Conservation (phyloP, 2,797 vertebrate genomes). For the Telmatherina bonti region DNA sequence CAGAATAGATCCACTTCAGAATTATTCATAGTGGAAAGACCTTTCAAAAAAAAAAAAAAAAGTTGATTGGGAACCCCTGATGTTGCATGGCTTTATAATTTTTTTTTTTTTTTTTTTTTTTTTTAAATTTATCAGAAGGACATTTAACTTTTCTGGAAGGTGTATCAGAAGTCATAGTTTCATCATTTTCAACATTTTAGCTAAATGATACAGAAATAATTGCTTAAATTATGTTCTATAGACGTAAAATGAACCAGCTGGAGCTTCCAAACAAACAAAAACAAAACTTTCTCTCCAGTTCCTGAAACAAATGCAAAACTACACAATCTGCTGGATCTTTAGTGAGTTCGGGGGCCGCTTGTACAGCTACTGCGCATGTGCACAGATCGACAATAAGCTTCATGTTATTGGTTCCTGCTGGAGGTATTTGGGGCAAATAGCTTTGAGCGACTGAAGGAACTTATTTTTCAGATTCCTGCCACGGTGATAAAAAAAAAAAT, state of each 20-base stretch:
- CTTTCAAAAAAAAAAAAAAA: too few species aligned
- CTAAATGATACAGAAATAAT: not conserved
- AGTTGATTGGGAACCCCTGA: too few species aligned
- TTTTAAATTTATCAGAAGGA: not conserved
- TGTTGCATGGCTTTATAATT: not conserved
- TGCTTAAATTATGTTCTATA: not conserved
- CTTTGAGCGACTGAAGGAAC: not conserved
- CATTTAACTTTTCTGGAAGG: not conserved
- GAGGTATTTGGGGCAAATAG: slow-evolving; percentile 11
- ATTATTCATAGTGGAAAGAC: too few species aligned
- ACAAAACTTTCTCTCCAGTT: not conserved
- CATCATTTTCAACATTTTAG: not conserved
- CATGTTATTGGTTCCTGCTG: not conserved
- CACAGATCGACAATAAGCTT: not conserved
- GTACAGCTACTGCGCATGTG: not conserved
- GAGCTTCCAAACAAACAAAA: not conserved
- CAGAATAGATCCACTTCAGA: too few species aligned
- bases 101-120: too few species aligned
- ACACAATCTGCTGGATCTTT: not conserved
- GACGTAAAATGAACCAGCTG: not conserved
- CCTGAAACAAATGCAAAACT: not conserved
- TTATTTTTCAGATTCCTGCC: not conserved
- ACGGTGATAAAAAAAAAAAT: not conserved
- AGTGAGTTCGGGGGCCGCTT: not conserved
- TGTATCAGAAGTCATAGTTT: not conserved